Evolutionary conservation across 1,140 invertebrate species (phyloP).

Genomic region (Orchestia grillus): DNA sequence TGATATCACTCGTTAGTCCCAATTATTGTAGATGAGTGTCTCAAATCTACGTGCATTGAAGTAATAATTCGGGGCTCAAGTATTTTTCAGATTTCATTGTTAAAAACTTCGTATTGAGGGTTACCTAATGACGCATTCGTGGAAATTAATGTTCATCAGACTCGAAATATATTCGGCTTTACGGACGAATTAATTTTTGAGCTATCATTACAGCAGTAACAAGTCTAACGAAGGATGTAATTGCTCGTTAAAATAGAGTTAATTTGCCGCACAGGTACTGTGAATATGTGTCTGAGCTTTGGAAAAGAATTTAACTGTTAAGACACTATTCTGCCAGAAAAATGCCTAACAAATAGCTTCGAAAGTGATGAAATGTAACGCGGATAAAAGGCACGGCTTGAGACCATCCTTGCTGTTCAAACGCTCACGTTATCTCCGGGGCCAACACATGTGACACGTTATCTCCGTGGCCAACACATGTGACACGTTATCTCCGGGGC

Average conservation of each 20-base stretch:
- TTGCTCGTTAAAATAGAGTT: constrained; percentile 26
- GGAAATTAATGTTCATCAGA: background rate
- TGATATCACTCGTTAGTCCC: background rate
- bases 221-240: constrained; percentile 3
- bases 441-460: too few relatives aligned
- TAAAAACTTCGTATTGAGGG: background rate
- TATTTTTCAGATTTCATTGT: background rate
- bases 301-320: background rate
- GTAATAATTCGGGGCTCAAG: background rate
- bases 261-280: background rate
- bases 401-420: too few relatives aligned
- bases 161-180: background rate
- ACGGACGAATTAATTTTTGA: background rate
- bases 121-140: background rate
- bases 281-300: background rate
- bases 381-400: too few relatives aligned
- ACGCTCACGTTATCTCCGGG: too few relatives aligned
- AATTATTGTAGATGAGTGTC: background rate
- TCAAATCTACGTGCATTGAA: background rate
- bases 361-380: too few relatives aligned
- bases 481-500: background rate
- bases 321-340: background rate
- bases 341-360: background rate
- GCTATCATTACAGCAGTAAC: background rate
- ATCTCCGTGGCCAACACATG: background rate